Evolutionary conservation across 2,888 invertebrate species (phyloP).

Genomic region (Tetheella fluctuosa): DNA sequence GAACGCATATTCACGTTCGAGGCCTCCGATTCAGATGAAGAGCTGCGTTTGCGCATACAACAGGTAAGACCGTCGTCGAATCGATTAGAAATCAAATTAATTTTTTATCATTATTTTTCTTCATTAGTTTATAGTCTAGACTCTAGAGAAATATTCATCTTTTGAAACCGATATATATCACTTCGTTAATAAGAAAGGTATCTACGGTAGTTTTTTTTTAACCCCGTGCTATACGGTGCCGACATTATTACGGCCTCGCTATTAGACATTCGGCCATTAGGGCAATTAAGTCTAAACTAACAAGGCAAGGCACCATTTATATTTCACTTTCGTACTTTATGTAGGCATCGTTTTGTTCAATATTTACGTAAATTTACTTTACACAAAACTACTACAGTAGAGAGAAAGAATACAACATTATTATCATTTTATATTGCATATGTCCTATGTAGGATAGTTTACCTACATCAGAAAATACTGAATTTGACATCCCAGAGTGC

Average conservation of each 20-base stretch:
- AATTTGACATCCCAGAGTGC: no score
- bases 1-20: conserved; percentile 82
- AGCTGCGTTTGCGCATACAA: conserved; percentile 80
- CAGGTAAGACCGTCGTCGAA: conserved; percentile 68
- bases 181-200: no score
- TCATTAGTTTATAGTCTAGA: not conserved
- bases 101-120: not conserved
- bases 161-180: no score
- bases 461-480: no score
- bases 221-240: not conserved
- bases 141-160: no score
- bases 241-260: not conserved
- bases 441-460: no score
- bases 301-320: not conserved
- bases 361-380: no score
- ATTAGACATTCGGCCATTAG: not conserved
- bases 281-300: not conserved
- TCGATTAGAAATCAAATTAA: conserved; percentile 23
- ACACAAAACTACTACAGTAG: no score
- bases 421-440: no score
- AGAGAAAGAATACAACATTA: no score
- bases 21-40: conserved; percentile 78
- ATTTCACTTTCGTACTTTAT: no score
- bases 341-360: no score
- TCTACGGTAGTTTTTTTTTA: not conserved